A percentile compares a stretch with the other conserved stretches of the same genome.
These are phyloP conservation scores for Phortica variegata DNA, from an alignment of 1,140 invertebrate species.

Conservation along the genomic window DNA sequence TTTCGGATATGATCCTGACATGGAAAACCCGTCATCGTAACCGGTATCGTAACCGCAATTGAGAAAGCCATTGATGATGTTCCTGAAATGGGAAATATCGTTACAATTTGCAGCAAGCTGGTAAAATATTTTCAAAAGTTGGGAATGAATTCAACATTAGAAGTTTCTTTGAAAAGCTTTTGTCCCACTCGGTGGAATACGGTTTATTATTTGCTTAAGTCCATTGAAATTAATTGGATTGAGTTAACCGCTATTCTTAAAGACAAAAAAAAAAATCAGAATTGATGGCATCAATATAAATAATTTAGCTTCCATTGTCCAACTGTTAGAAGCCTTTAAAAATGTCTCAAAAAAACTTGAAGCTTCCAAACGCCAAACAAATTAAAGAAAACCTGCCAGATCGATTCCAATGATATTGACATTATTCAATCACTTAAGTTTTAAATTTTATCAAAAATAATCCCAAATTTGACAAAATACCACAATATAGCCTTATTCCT, in stretches of 20 bases:
- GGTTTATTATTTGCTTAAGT: slow-evolving; percentile 12
- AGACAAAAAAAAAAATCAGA: too few species aligned
- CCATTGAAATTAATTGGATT: slow-evolving; percentile 4
- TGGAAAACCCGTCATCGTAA: slow-evolving; percentile 15
- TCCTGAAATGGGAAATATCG: slow-evolving; percentile 3
- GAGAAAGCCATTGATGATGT: slow-evolving; percentile 9
- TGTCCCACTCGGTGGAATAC: slow-evolving; percentile 16
- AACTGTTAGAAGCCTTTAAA: slow-evolving; percentile 9
- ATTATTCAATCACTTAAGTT: slow-evolving; percentile 5
- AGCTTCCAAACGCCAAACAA: slow-evolving; percentile 11
- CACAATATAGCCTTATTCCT: slow-evolving; percentile 14
- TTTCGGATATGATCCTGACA: slow-evolving; percentile 9
- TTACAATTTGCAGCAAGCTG: background rate
- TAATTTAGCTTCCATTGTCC: slow-evolving; percentile 4
- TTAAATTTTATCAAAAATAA: slow-evolving; percentile 1
- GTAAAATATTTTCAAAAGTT: slow-evolving; percentile 15
- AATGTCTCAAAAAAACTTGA: slow-evolving; percentile 17
- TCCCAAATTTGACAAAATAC: slow-evolving; percentile 7
- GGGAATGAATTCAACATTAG: slow-evolving; percentile 1
- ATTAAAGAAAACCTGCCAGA: slow-evolving; percentile 5
- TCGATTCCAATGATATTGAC: slow-evolving; percentile 10
- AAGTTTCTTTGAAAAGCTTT: slow-evolving; percentile 12
- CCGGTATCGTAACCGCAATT: slow-evolving; percentile 9
- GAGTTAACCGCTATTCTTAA: slow-evolving; percentile 2
- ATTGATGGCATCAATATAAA: slow-evolving; percentile 10